Conservation (phyloP, 2,888 invertebrate species). For the Acrocyrtus sp. region DNA sequence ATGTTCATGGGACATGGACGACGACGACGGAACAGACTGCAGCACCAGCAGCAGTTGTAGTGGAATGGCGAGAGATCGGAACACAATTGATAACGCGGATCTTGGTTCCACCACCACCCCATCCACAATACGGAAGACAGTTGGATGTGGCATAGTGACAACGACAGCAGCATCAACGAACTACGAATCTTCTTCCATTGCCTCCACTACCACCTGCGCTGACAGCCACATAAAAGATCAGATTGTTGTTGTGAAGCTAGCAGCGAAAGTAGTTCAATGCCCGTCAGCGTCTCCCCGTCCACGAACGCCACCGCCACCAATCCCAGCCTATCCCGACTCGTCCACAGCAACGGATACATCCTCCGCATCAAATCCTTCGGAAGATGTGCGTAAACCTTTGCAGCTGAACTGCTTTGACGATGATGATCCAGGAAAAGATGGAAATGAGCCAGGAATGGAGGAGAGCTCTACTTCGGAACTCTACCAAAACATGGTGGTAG, state of each 20-base stretch:
- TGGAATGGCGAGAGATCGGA: no score
- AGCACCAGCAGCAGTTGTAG: conserved; percentile 33
- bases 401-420: conserved; percentile 16
- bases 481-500: conserved; percentile 44
- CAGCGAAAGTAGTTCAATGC: conserved; percentile 48
- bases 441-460: conserved; percentile 47
- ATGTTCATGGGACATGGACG: conserved; percentile 47
- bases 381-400: not conserved
- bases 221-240: conserved; percentile 37
- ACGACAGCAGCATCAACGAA: no score
- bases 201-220: conserved; percentile 10
- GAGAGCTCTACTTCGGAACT: conserved; percentile 46
- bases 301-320: conserved; percentile 48
- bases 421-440: conserved; percentile 49
- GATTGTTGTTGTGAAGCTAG: conserved; percentile 42
- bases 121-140: conserved; percentile 15
- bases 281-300: conserved; percentile 42
- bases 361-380: conserved; percentile 23
- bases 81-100: no score
- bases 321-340: conserved; percentile 45
- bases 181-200: no score
- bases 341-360: conserved; percentile 40
- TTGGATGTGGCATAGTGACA: conserved; percentile 35
- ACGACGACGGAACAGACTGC: conserved; percentile 43
- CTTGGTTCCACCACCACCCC: not conserved